phyloP scores from a whole-genome alignment of 1,140 invertebrate genomes.

The Bombus superbus region DNA sequence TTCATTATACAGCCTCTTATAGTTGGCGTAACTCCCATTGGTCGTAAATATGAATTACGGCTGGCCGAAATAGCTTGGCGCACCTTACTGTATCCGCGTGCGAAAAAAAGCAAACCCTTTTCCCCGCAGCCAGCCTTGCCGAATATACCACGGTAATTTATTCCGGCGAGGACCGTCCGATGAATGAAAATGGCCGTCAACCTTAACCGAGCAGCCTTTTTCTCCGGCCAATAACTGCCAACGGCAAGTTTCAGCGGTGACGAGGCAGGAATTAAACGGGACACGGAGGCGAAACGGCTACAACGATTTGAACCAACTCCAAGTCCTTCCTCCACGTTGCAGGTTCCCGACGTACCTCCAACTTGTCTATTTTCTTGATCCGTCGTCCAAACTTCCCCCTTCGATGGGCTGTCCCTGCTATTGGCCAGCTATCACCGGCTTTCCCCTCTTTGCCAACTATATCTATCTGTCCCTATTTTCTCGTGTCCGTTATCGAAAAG shows the following conservation, averaged over 20 bases:
- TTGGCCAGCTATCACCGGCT: background rate
- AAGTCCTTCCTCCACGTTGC: background rate
- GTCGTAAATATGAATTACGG: conserved; percentile 79
- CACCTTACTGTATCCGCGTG: conserved; percentile 66
- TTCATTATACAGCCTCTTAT: conserved; percentile 81
- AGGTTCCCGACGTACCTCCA: background rate
- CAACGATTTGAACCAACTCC: conserved; percentile 42
- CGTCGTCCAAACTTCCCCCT: background rate
- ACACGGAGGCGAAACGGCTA: background rate
- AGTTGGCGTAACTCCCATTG: conserved; percentile 80
- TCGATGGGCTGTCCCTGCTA: background rate
- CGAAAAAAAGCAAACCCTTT: conserved; percentile 42
- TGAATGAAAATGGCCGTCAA: conserved; percentile 71
- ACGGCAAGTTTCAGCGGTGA: conserved; percentile 30
- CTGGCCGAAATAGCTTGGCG: conserved; percentile 75
- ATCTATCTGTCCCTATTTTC: background rate
- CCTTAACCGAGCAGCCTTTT: background rate
- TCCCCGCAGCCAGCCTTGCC: conserved; percentile 34
- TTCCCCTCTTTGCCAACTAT: background rate
- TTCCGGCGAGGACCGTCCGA: conserved; percentile 68
- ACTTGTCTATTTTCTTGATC: conserved; percentile 18
- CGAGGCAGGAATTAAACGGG: conserved; percentile 36
- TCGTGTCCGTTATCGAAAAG: background rate
- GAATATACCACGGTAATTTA: conserved; percentile 68
- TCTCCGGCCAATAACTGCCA: conserved; percentile 21